phyloP scores from a whole-genome alignment of 92 coral and sea anemone genomes.

The Epizoanthus stellaris region DNA sequence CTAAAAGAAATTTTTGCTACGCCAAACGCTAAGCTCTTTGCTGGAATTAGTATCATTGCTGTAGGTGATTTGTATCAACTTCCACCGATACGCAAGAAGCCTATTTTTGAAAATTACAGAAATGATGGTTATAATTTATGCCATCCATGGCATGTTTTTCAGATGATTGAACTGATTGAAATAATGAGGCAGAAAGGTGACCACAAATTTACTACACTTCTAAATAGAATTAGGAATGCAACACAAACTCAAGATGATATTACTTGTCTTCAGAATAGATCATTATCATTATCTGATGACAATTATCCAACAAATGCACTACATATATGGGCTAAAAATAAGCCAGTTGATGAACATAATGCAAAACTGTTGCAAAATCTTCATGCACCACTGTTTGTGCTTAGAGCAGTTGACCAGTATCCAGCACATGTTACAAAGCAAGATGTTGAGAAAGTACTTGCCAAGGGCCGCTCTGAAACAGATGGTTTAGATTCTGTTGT shows the following conservation, averaged over 20 bases:
- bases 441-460: constrained; percentile 39
- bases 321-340: no score
- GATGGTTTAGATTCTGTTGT: not conserved
- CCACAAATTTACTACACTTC: constrained; percentile 26
- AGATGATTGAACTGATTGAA: no score
- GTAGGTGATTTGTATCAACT: no score
- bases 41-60: no score
- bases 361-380: constrained; percentile 4
- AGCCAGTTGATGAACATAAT: no score
- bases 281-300: not conserved
- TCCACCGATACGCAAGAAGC: no score
- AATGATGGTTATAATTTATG: no score
- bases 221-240: not conserved
- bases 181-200: constrained; percentile 8
- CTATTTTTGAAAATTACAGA: no score
- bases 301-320: no score
- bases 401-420: no score
- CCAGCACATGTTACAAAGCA: not conserved
- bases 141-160: no score
- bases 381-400: not conserved
- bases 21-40: constrained; percentile 30
- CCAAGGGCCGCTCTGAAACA: not conserved
- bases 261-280: constrained; percentile 25
- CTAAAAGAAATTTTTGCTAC: constrained; percentile 63
- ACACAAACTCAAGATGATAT: not conserved